Evolutionary conservation across 2,113 vertebrate genomes (phyloP).

Genomic region (Ptilonorhynchus violaceus): DNA sequence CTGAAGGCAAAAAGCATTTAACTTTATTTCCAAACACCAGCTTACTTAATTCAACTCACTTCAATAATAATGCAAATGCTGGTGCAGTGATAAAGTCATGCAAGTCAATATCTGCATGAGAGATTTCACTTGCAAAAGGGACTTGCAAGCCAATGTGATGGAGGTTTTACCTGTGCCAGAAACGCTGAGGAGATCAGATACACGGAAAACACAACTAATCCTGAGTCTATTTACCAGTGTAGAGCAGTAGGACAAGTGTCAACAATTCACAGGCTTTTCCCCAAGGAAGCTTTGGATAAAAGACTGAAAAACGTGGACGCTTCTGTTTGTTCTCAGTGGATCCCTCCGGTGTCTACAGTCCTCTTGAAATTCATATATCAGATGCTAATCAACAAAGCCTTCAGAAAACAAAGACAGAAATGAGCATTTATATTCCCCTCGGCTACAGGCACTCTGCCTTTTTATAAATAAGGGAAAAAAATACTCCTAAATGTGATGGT

Average conservation of each 20-base stretch:
- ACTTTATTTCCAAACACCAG: neutral
- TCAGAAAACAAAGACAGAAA: neutral
- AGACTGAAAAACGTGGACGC: rapidly evolving
- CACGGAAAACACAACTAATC: neutral
- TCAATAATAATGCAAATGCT: neutral
- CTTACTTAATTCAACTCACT: neutral
- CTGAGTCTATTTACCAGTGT: neutral
- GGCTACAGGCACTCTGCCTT: neutral
- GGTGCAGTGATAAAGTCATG: neutral
- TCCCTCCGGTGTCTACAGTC: neutral
- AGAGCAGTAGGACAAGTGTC: neutral
- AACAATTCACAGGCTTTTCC: neutral
- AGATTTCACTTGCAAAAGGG: neutral
- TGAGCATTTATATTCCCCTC: conserved; percentile 11
- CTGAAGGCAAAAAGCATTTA: neutral
- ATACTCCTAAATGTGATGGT: neutral
- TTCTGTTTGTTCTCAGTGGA: neutral
- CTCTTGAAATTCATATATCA: neutral
- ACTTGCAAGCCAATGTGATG: neutral
- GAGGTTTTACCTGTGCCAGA: neutral
- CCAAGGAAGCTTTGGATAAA: neutral
- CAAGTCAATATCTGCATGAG: neutral
- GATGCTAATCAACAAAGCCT: conserved; percentile 1
- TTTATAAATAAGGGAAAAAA: neutral
- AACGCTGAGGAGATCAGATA: neutral